A percentile compares a stretch with the other conserved stretches of the same genome.
These are phyloP conservation scores for Trididemnum nubilum DNA, from an alignment of 23 tunicate species.

Conservation along the genomic window DNA sequence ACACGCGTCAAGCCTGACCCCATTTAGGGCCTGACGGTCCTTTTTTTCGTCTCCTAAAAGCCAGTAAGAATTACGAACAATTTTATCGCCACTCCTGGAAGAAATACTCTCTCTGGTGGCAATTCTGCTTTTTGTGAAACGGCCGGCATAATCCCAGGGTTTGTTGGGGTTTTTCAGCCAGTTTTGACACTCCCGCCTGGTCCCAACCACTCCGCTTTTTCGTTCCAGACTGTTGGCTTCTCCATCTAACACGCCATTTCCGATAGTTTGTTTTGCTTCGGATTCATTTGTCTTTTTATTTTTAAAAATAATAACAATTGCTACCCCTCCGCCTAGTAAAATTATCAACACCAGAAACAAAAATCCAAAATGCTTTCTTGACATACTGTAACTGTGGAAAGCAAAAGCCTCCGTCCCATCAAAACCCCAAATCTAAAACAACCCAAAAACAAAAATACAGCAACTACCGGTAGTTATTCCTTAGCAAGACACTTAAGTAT, in stretches of 20 bases:
- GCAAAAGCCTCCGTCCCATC: too few species aligned
- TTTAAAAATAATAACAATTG: conserved; percentile 48
- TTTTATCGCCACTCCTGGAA: conserved; percentile 7
- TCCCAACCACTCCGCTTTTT: neutral
- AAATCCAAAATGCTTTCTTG: conserved; percentile 55
- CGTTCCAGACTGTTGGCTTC: neutral
- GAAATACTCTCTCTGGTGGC: conserved; percentile 41
- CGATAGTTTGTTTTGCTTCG: conserved; percentile 13
- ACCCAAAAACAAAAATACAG: too few species aligned
- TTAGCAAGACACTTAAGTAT: too few species aligned
- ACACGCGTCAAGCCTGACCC: conserved; percentile 58
- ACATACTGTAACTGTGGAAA: too few species aligned
- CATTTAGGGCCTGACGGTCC: conserved; percentile 47
- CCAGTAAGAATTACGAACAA: conserved; percentile 70
- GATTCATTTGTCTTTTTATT: neutral
- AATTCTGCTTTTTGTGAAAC: conserved; percentile 24
- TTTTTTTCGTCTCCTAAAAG: conserved; percentile 55
- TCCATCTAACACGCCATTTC: conserved; percentile 3
- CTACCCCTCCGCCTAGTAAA: conserved; percentile 57
- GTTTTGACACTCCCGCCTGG: conserved; percentile 1
- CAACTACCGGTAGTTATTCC: too few species aligned
- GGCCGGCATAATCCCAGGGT: conserved; percentile 23
- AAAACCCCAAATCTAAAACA: too few species aligned
- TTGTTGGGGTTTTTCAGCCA: neutral
- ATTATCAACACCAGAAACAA: conserved; percentile 31